phyloP scores from a whole-genome alignment of 2,113 vertebrate genomes.

The Carollia perspicillata region DNA sequence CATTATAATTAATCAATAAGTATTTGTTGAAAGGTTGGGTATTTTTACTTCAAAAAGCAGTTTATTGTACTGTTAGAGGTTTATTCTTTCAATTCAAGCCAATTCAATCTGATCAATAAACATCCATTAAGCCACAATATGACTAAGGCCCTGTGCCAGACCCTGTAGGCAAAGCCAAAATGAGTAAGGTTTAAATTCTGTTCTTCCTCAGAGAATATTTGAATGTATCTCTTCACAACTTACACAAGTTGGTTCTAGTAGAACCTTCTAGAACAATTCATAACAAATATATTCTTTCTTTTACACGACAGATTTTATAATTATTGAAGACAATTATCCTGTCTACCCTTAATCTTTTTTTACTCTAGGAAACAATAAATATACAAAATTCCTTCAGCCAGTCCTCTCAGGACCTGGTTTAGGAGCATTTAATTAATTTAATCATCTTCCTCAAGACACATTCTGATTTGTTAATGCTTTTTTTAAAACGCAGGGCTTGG shows the following conservation, averaged over 20 bases:
- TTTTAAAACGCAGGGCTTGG: slow-evolving; percentile 60
- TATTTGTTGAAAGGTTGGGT: neutral
- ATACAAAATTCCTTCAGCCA: slow-evolving; percentile 56
- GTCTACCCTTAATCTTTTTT: slow-evolving; percentile 29
- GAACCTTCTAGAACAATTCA: slow-evolving; percentile 50
- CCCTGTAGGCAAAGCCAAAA: neutral
- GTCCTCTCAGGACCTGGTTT: slow-evolving; percentile 36
- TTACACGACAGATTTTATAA: slow-evolving; percentile 66
- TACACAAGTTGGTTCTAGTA: neutral
- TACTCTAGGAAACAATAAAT: slow-evolving; percentile 70
- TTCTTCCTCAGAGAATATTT: slow-evolving; percentile 14
- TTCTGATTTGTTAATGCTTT: slow-evolving; percentile 38
- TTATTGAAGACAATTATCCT: slow-evolving; percentile 70
- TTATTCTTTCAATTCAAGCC: slow-evolving; percentile 30
- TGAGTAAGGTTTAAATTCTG: neutral
- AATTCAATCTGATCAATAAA: slow-evolving; percentile 31
- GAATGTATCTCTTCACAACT: neutral
- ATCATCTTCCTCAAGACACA: slow-evolving; percentile 48
- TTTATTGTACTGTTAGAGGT: slow-evolving; percentile 8
- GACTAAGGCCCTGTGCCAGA: neutral
- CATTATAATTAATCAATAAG: neutral
- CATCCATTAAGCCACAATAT: neutral
- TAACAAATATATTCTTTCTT: slow-evolving; percentile 58
- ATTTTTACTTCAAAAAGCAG: slow-evolving; percentile 37
- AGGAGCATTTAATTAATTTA: slow-evolving; percentile 65